Evolutionary conservation across 2,113 vertebrate species (phyloP), one percentile per base, ranked within the genome.

Genomic region (Grallaria varia): DNA sequence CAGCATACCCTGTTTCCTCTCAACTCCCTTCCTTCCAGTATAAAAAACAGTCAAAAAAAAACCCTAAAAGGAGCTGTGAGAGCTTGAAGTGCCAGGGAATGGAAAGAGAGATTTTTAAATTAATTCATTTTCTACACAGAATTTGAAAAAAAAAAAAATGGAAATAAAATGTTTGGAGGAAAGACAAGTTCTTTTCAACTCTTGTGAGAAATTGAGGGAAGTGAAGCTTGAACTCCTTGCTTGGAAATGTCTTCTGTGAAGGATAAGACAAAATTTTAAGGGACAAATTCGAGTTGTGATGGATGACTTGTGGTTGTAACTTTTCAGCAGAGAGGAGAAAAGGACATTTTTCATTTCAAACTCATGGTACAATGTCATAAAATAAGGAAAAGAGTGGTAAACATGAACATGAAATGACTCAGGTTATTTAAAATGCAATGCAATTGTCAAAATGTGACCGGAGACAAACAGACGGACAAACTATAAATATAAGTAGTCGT

Each of bases 271-370:
- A 80, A 78, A 88, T 31, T 90, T 74, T 59, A 93, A 92, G 93
- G 76, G 49, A 94, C 56, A 81, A 88, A 88, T 77, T 88, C 12
- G 53, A 92, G 60, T 49, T 60, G 44, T 95, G 90, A 93, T 80
- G 42, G 68, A 96, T 96, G 83, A 60, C 62, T 96, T 94, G 88
- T 90, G 88, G 88, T 84, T 90, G 82, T 78, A 83, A 93, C 79
- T 94, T 94, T 90, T 96, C 79, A 89, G 64, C 45, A 33, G 85
- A 90, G 83, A 75, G 76, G 10, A 96, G 33, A 45, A 87, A 93
- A 90, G 87, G 90, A 92, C 68, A 94, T 95, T 94, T 96, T 90
- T 91, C 84, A 94, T 93, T 96, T 90, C 76, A 93, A 79, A 64
- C 89, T 96, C 56, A 78, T 81, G 95, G 92, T 95, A 97, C 96